Base-by-base conservation (phyloP, 2,888 invertebrate species). In the Clivina fossor region DNA sequence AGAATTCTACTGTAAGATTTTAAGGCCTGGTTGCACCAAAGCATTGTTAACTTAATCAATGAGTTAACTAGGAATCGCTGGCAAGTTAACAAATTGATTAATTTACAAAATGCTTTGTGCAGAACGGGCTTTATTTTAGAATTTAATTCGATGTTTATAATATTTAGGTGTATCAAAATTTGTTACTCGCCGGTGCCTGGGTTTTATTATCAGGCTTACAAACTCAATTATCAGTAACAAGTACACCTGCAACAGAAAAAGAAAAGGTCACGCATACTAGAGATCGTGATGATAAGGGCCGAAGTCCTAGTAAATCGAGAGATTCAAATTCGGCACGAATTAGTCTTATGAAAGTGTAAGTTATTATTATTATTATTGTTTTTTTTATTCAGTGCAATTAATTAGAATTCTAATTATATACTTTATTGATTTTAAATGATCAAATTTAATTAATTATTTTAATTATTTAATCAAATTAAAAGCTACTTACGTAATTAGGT, bases 111-210 rank as follows among this genome's bases (percentile, higher is more conserved):
- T n/a, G n/a, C n/a, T n/a, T n/a, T n/a, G n/a, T n/a, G n/a, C n/a
- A n/a, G n/a, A n/a, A n/a, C n/a, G n/a, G n/a, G n/a, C n/a, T n/a
- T n/a, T n/a, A n/a, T n/a, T n/a, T n/a, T n/a, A n/a, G n/a, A n/a
- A n/a, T n/a, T n/a, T n/a, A n/a, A n/a, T n/a, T n/a, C n/a, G n/a
- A n/a, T n/a, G n/a, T n/a, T n/a, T n/a, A n/a, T n/a, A 13, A 20
- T 13, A 33, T 47, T 13, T 72, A 91, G 85, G 82, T 90, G 40
- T 85, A 90, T 65, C 93, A 94, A 75, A 95, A 95, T 75, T 88
- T 93, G 71, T 78, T 93, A 58, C 81, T 93, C 75, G 85, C 93
- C 63, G 93, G 92, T 5, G 85, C 89, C 0, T 94, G 94, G 93
- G 79, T 93, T 49, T 74, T 94, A 48, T 81, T 93, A 15, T 88